Evolutionary conservation across 2,797 vertebrate species (phyloP).

Genomic region (Anabas testudineus): DNA sequence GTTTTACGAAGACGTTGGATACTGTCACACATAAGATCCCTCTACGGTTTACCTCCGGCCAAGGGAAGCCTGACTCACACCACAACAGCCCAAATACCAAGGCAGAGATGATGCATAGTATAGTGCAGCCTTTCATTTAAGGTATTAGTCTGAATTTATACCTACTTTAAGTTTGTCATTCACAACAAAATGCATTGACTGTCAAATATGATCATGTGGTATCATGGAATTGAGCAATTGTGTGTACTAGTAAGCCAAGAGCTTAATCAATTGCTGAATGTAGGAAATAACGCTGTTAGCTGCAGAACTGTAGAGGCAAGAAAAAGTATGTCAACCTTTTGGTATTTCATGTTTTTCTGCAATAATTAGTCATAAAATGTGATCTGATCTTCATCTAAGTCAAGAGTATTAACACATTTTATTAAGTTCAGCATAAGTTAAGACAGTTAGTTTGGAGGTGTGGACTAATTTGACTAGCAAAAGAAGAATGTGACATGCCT

Average conservation of each 20-base stretch:
- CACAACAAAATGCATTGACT: not conserved
- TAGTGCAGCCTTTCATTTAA: conserved; percentile 10
- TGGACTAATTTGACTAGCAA: no score
- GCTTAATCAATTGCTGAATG: not conserved
- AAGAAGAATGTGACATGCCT: no score
- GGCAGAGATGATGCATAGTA: conserved; percentile 11
- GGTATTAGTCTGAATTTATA: not conserved
- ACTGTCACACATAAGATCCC: conserved; percentile 36
- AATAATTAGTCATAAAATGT: no score
- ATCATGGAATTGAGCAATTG: not conserved
- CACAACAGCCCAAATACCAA: not conserved
- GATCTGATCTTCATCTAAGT: no score
- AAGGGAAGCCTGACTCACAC: conserved; percentile 39
- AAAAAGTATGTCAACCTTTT: no score
- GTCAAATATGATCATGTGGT: not conserved
- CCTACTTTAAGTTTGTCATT: not conserved
- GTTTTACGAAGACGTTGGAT: conserved; percentile 22
- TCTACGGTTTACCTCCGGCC: conserved; percentile 20
- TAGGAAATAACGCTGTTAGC: not conserved
- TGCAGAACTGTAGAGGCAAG: not conserved
- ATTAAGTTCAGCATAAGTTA: no score
- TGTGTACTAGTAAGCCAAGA: not conserved
- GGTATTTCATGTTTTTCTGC: no score
- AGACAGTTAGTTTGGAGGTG: no score
- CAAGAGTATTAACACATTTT: no score